phyloP scores from a whole-genome alignment of 2,888 invertebrate species.

The Phrixothrix hirtus region DNA sequence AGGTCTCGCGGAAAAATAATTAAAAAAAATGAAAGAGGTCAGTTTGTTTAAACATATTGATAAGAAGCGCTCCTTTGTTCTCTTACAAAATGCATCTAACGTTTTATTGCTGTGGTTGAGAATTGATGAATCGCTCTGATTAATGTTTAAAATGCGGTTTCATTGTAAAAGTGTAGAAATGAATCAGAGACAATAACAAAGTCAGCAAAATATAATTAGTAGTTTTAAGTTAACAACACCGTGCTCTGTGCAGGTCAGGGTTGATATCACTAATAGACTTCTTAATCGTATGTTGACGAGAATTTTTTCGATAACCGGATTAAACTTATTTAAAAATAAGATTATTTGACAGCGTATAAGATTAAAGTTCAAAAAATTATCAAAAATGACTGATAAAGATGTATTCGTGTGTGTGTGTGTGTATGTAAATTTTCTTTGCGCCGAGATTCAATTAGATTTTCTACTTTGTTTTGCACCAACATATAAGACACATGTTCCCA shows the following conservation, averaged over 20 bases:
- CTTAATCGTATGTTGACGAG: slow-evolving; percentile 26
- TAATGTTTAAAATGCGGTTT: no score
- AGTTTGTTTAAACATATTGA: no score
- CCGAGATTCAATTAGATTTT: background rate
- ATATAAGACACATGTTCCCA: slow-evolving; percentile 37
- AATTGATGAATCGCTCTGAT: no score
- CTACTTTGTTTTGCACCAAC: background rate
- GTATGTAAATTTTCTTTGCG: slow-evolving; percentile 1
- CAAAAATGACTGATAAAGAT: no score
- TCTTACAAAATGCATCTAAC: no score
- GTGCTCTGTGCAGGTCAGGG: slow-evolving; percentile 28
- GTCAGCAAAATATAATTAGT: slow-evolving; percentile 7
- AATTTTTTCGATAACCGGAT: slow-evolving; percentile 33
- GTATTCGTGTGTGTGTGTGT: no score
- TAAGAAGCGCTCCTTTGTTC: no score
- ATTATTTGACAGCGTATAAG: slow-evolving; percentile 13
- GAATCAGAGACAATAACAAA: background rate
- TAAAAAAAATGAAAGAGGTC: no score
- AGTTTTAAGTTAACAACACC: slow-evolving; percentile 13
- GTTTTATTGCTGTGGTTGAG: no score
- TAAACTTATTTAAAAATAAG: slow-evolving; percentile 22
- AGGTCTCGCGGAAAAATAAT: no score
- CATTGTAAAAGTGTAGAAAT: no score
- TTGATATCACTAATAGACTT: slow-evolving; percentile 26
- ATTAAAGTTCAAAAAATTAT: slow-evolving; percentile 20